Conservation (phyloP, 2,113 vertebrate genomes). For the Aegithalos caudatus region DNA sequence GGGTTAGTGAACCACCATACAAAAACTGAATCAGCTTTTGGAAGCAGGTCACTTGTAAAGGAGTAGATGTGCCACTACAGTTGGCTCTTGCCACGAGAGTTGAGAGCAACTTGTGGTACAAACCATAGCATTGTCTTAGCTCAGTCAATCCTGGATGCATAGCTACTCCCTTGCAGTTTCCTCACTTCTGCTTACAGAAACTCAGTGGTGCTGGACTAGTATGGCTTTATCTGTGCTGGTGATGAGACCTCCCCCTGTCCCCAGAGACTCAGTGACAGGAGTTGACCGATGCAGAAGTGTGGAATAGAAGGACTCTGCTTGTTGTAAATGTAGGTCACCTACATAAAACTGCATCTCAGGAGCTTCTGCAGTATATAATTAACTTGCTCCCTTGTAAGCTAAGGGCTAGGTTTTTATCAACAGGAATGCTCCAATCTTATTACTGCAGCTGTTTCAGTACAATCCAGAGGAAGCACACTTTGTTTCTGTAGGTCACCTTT, state of each 20-base stretch:
- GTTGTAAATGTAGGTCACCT: constrained; percentile 36
- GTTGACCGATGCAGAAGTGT: neutral
- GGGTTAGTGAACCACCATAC: neutral
- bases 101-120: neutral
- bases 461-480: neutral
- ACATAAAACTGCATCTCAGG: constrained; percentile 16
- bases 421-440: neutral
- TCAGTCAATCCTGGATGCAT: neutral
- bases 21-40: neutral
- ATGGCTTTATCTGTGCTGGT: neutral
- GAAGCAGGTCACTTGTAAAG: neutral
- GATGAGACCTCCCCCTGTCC: neutral
- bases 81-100: neutral
- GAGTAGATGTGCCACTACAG: neutral
- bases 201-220: neutral
- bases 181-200: neutral
- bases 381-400: constrained; percentile 3
- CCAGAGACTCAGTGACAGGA: neutral
- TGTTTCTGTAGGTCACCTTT: constrained; percentile 63
- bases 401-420: neutral
- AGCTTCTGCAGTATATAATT: constrained; percentile 26
- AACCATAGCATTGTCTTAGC: neutral
- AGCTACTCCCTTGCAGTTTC: neutral
- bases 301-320: neutral
- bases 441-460: neutral